Conservation (phyloP, 2,888 invertebrate species). For the Eutolmus rufibarbis region DNA sequence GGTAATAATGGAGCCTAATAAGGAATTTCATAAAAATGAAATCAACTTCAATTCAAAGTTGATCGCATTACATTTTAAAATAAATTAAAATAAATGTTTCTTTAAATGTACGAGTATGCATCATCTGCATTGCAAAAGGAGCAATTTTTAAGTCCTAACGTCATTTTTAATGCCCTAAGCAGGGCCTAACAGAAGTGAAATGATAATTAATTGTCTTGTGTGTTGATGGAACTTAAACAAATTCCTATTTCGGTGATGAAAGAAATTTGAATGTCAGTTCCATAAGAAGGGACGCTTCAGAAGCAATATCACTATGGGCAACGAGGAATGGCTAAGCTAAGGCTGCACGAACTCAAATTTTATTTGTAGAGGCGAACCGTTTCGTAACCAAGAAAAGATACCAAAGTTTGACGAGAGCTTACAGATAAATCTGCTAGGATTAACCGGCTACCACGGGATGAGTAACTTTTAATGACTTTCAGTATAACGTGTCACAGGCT, state of each 20-base stretch:
- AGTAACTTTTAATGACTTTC: conserved; percentile 33
- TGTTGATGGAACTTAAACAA: neutral
- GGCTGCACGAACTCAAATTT: neutral
- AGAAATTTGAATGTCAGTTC: neutral
- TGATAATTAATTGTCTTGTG: neutral
- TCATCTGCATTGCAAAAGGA: no score
- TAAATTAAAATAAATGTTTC: no score
- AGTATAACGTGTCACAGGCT: neutral
- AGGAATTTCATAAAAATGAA: no score
- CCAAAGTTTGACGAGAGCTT: conserved; percentile 22
- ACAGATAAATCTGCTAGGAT: neutral
- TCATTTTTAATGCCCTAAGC: neutral
- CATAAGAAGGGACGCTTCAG: neutral
- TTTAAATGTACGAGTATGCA: no score
- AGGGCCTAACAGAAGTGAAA: neutral
- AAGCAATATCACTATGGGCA: neutral
- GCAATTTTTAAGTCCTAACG: neutral
- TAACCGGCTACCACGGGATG: neutral
- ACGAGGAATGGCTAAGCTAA: neutral
- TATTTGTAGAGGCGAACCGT: neutral
- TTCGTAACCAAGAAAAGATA: neutral
- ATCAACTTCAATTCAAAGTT: no score
- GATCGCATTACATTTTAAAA: no score
- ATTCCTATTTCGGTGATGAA: neutral
- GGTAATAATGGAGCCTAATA: no score